These are phyloP conservation scores for Lepeophtheirus nordmannii DNA, from an alignment of 2,888 invertebrate genomes.

Conservation along the genomic window DNA sequence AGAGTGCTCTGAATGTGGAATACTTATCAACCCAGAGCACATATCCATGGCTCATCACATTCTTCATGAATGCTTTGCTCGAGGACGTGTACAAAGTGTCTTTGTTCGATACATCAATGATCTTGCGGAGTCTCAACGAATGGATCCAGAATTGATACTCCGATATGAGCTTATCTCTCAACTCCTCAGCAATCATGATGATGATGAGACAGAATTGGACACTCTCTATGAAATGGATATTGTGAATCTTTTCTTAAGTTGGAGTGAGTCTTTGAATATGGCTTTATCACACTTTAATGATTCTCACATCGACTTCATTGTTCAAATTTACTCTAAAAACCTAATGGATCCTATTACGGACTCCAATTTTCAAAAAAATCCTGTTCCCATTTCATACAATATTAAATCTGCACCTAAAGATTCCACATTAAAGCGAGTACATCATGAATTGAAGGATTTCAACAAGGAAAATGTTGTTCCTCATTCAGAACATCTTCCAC, in stretches of 20 bases:
- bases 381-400: background rate
- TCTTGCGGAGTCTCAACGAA: background rate
- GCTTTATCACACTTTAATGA: background rate
- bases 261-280: background rate
- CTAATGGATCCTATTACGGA: background rate
- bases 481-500: background rate
- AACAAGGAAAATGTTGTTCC: background rate
- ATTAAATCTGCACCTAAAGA: background rate
- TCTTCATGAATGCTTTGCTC: background rate
- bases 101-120: background rate
- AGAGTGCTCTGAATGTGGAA: constrained; percentile 3
- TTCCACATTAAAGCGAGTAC: background rate
- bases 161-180: background rate
- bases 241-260: background rate
- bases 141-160: background rate
- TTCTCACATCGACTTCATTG: background rate
- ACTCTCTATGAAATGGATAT: background rate
- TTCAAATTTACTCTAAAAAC: background rate
- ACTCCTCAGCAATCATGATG: background rate
- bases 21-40: background rate
- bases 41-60: background rate
- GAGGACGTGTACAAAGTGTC: constrained; percentile 2
- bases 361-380: background rate
- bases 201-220: background rate
- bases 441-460: background rate